Conservation (phyloP, 2,797 vertebrate species). For the Epinephelus malabaricus region DNA sequence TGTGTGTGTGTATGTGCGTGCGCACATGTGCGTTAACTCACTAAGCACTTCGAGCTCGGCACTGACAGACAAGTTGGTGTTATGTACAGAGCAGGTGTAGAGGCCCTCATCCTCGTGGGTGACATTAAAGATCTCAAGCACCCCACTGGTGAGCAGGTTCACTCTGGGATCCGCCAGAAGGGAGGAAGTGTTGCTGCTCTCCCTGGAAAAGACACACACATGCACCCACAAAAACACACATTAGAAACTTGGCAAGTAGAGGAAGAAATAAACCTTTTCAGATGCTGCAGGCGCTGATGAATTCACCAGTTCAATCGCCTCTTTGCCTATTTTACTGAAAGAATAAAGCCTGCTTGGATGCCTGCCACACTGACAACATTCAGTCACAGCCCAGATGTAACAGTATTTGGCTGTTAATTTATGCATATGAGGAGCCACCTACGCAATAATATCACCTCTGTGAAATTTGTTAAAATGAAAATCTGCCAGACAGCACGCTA, state of each 20-base stretch:
- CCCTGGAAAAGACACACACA: slow-evolving; percentile 73
- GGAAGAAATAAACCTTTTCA: slow-evolving; percentile 11
- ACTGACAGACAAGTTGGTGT: slow-evolving; percentile 84
- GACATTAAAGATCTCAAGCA: slow-evolving; percentile 87
- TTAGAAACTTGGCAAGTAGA: slow-evolving; percentile 17
- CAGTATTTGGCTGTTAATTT: slow-evolving; percentile 67
- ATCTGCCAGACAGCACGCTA: background rate
- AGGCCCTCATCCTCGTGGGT: slow-evolving; percentile 83
- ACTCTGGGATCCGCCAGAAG: slow-evolving; percentile 86
- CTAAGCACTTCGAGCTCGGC: slow-evolving; percentile 88
- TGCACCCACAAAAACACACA: slow-evolving; percentile 2
- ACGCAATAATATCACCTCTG: slow-evolving; percentile 36
- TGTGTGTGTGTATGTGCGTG: background rate
- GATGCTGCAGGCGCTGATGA: slow-evolving; percentile 11
- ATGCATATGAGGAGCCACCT: slow-evolving; percentile 54
- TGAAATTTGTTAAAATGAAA: slow-evolving; percentile 43
- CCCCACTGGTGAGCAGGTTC: slow-evolving; percentile 85
- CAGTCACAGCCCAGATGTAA: slow-evolving; percentile 69
- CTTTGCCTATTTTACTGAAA: slow-evolving; percentile 27
- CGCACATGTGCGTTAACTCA: slow-evolving; percentile 67
- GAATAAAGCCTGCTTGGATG: slow-evolving; percentile 51
- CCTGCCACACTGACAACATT: slow-evolving; percentile 38
- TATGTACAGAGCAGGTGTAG: slow-evolving; percentile 88
- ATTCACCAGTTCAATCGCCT: slow-evolving; percentile 28
- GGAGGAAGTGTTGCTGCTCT: slow-evolving; percentile 59